These are phyloP conservation scores for Coenobita brevimanus DNA, from an alignment of 1,140 invertebrate genomes.

Conservation along the genomic window DNA sequence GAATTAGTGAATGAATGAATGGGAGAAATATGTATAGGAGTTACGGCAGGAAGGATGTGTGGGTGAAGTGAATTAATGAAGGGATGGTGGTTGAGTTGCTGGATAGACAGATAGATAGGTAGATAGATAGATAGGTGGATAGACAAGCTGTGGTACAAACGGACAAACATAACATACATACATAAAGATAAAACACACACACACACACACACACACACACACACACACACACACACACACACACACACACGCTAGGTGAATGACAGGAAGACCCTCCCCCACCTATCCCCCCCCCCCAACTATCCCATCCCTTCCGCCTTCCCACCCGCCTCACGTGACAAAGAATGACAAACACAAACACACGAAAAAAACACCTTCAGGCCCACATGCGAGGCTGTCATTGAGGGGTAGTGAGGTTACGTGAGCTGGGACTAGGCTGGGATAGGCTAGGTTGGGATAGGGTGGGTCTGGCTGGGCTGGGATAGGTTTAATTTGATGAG, in stretches of 20 bases:
- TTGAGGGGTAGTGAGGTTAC: neutral
- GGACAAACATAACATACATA: slow-evolving; percentile 8
- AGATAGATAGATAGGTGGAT: too few species aligned
- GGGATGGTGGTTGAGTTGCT: too few species aligned
- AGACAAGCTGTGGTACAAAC: too few species aligned
- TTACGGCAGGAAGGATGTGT: too few species aligned
- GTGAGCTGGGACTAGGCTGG: neutral
- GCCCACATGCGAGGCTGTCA: neutral
- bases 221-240: slow-evolving; percentile 42
- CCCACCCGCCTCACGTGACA: neutral
- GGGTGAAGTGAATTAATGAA: too few species aligned
- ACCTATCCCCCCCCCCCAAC: neutral
- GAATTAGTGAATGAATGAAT: too few species aligned
- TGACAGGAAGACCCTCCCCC: neutral
- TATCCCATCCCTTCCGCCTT: neutral
- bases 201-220: slow-evolving; percentile 21
- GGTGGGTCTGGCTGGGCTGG: neutral
- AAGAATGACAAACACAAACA: neutral
- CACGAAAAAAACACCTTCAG: neutral
- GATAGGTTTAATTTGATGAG: neutral
- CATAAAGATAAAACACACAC: neutral
- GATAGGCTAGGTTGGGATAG: neutral
- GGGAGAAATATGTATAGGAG: too few species aligned
- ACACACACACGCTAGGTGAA: slow-evolving; percentile 22
- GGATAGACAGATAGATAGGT: too few species aligned